A percentile compares a stretch with the other conserved stretches of the same genome.
Evolutionary conservation across 2,888 invertebrate species (phyloP).

Genomic region (Conistra vaccinii): DNA sequence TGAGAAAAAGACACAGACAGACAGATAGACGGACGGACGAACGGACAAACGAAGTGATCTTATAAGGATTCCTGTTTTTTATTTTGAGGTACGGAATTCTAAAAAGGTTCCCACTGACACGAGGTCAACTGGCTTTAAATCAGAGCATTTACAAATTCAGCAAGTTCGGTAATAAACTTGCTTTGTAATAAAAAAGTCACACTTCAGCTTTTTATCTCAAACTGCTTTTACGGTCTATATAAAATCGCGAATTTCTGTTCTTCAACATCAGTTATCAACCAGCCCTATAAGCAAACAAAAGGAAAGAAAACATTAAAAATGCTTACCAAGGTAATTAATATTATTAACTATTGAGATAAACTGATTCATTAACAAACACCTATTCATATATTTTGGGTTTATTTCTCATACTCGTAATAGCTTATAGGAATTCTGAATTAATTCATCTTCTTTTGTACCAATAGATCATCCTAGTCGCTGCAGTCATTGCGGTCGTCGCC

Average conservation of each 20-base stretch:
- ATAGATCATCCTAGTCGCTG: slow-evolving; percentile 12
- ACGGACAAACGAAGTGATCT: too few relatives aligned
- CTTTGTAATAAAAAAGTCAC: slow-evolving; percentile 18
- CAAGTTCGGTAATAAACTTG: slow-evolving; percentile 14
- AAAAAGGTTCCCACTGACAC: neutral
- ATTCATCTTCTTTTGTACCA: neutral
- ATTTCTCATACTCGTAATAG: too few relatives aligned
- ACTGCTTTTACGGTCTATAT: slow-evolving; percentile 35
- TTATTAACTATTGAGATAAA: neutral
- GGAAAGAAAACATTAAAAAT: neutral
- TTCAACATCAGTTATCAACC: slow-evolving; percentile 20
- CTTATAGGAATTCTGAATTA: neutral
- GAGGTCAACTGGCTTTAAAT: slow-evolving; percentile 34
- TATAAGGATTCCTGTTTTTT: too few relatives aligned
- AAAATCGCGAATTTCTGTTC: slow-evolving; percentile 23
- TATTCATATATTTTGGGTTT: neutral
- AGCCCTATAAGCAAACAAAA: slow-evolving; percentile 16
- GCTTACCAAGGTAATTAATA: slow-evolving; percentile 33
- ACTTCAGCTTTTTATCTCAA: slow-evolving; percentile 24
- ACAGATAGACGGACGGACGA: too few relatives aligned
- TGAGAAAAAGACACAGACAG: too few relatives aligned
- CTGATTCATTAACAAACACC: neutral
- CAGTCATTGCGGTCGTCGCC: neutral
- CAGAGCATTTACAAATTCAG: slow-evolving; percentile 42
- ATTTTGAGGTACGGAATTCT: too few relatives aligned